Percentiles rank a stretch among this genome's conserved stretches.
Conservation (phyloP, 2,888 invertebrate species). For the Rhamphomyia laevipes region DNA sequence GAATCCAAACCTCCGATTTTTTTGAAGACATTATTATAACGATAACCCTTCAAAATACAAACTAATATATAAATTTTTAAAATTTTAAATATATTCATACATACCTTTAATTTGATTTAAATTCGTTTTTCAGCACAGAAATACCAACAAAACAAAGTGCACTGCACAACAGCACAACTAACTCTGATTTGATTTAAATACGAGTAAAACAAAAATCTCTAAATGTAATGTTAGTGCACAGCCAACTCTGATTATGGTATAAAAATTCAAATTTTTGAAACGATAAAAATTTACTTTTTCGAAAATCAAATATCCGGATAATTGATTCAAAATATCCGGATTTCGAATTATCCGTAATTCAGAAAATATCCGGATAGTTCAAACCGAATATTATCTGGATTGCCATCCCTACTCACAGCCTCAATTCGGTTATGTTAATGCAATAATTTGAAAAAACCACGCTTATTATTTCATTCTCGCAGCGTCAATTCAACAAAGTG, state of each 20-base stretch:
- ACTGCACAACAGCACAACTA: background rate
- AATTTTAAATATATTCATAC: background rate
- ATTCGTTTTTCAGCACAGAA: background rate
- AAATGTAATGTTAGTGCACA: background rate
- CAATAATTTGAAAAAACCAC: too few species aligned
- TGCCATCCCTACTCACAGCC: background rate
- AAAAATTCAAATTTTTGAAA: constrained; percentile 1
- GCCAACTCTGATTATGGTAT: background rate
- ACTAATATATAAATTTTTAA: background rate
- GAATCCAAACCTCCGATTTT: background rate
- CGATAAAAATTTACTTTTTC: background rate
- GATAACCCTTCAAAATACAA: background rate
- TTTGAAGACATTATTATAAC: background rate
- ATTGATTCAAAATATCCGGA: background rate
- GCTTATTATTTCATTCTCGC: too few species aligned
- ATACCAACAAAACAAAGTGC: background rate
- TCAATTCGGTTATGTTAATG: too few species aligned
- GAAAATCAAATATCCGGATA: background rate
- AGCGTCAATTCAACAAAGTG: too few species aligned
- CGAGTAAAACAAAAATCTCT: background rate
- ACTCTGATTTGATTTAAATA: background rate
- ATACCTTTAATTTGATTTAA: constrained; percentile 1
- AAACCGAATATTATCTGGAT: background rate
- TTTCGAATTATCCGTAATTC: background rate
- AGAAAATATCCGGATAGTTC: background rate